These are phyloP conservation scores for Thripadectes ignobilis DNA, from an alignment of 2,797 vertebrate species.

Conservation along the genomic window DNA sequence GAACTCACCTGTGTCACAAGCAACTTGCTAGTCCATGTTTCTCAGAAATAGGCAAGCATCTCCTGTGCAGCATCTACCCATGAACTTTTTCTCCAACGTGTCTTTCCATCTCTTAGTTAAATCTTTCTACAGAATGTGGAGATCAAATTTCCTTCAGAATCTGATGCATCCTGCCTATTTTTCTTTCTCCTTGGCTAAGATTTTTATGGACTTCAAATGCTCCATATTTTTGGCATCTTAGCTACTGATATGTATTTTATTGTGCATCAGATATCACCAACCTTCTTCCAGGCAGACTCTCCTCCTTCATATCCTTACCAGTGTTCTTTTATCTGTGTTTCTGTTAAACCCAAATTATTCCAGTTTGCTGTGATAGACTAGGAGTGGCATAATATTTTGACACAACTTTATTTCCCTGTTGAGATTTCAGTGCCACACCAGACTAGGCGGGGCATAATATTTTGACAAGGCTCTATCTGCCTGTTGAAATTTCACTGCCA, in stretches of 20 bases:
- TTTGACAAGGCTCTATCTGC: neutral
- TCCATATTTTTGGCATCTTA: neutral
- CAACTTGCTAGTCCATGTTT: neutral
- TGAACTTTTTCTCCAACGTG: neutral
- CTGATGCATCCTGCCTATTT: neutral
- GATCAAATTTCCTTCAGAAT: neutral
- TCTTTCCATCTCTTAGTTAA: neutral
- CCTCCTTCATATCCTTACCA: neutral
- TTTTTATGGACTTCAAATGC: neutral
- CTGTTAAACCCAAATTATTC: neutral
- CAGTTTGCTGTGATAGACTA: neutral
- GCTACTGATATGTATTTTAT: neutral
- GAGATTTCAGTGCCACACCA: neutral
- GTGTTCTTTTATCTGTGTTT: neutral
- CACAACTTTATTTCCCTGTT: neutral
- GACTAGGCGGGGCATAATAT: neutral
- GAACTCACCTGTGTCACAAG: neutral
- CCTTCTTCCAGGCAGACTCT: neutral
- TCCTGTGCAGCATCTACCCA: neutral
- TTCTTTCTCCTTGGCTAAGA: neutral
- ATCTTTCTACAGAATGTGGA: neutral
- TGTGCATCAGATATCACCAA: neutral
- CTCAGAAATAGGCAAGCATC: neutral
- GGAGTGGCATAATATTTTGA: neutral
- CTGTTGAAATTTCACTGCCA: neutral